Conservation (phyloP, 1,140 invertebrate species). For the Drosophila virilis region DNA sequence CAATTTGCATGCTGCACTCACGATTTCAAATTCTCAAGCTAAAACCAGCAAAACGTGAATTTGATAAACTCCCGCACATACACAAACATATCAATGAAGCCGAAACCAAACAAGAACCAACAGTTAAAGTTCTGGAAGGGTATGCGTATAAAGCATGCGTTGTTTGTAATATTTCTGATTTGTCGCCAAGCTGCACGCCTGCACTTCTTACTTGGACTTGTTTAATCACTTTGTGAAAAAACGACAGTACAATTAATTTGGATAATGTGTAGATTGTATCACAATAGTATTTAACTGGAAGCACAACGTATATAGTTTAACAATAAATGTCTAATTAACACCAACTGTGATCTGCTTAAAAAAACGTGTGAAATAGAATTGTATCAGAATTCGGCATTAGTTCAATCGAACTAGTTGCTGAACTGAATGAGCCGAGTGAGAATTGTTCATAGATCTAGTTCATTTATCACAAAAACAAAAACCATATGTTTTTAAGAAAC, state of each 20-base stretch:
- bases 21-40: slow-evolving; percentile 6
- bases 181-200: slow-evolving; percentile 8
- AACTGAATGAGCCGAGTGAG: slow-evolving; percentile 4
- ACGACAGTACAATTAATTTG: slow-evolving; percentile 20
- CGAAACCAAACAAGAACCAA: slow-evolving; percentile 28
- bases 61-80: not conserved
- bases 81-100: not conserved
- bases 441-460: slow-evolving; percentile 7
- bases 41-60: slow-evolving; percentile 21
- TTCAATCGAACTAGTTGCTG: not conserved
- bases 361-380: slow-evolving; percentile 57
- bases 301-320: slow-evolving; percentile 37
- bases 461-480: not conserved
- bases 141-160: slow-evolving; percentile 15
- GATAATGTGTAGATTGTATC: slow-evolving; percentile 25
- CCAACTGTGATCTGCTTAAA: slow-evolving; percentile 41
- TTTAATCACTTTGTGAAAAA: slow-evolving; percentile 25
- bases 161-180: slow-evolving; percentile 9
- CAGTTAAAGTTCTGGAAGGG: slow-evolving; percentile 43
- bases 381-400: slow-evolving; percentile 12
- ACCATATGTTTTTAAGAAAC: slow-evolving; percentile 7
- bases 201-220: slow-evolving; percentile 44
- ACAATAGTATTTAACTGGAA: slow-evolving; percentile 40
- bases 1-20: slow-evolving; percentile 27
- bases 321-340: slow-evolving; percentile 31